phyloP scores from a whole-genome alignment of 2,888 invertebrate genomes.

The Pristionchus arcanus region DNA sequence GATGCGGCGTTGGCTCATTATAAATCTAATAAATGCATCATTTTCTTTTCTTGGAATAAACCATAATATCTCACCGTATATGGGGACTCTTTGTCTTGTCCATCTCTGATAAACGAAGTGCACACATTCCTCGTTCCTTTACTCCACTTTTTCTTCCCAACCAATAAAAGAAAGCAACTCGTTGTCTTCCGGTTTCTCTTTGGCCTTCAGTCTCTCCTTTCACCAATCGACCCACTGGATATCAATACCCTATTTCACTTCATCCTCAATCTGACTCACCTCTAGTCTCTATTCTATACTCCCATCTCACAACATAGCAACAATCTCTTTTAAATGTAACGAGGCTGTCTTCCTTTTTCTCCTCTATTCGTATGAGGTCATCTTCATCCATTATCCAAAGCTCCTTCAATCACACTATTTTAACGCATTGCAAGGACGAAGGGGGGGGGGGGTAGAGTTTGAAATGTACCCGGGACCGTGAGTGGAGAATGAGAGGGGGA shows the following conservation, averaged over 20 bases:
- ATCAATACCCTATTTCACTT: neutral
- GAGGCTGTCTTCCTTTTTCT: conserved; percentile 56
- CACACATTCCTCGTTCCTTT: conserved; percentile 71
- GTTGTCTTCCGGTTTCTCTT: conserved; percentile 71
- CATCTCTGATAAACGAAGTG: conserved; percentile 71
- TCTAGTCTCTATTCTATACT: conserved; percentile 71
- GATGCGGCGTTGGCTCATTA: too few species aligned
- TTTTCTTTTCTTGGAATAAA: neutral
- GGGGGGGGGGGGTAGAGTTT: too few species aligned
- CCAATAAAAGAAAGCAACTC: conserved; percentile 76
- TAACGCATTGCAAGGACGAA: too few species aligned
- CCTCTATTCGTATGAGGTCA: conserved; percentile 60
- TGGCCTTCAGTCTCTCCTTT: conserved; percentile 59
- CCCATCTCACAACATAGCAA: conserved; percentile 75
- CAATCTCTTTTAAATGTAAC: conserved; percentile 58
- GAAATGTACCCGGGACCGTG: too few species aligned
- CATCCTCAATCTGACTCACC: conserved; percentile 50
- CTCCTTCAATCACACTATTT: neutral
- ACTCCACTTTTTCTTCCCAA: conserved; percentile 63
- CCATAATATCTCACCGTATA: conserved; percentile 29
- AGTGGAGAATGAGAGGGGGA: too few species aligned
- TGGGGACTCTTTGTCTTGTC: conserved; percentile 66
- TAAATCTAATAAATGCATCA: neutral
- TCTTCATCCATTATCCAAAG: conserved; percentile 68
- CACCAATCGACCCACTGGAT: conserved; percentile 10